These are phyloP conservation scores for Harpagifer antarcticus DNA, from an alignment of 2,797 vertebrate species.

Conservation along the genomic window DNA sequence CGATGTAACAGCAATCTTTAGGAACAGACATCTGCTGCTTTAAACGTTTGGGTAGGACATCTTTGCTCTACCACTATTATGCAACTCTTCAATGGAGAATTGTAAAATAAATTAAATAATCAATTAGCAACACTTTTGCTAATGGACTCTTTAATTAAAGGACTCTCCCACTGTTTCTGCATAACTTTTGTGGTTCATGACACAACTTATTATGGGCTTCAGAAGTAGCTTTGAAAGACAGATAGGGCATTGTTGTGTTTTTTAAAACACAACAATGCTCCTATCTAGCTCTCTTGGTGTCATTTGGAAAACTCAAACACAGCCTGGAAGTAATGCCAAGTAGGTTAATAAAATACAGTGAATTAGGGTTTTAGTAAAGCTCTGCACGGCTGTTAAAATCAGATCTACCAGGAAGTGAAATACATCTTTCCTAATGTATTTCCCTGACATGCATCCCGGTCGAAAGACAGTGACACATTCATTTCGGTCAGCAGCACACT, in stretches of 20 bases:
- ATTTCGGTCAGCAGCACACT: constrained; percentile 47
- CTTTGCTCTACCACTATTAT: constrained; percentile 37
- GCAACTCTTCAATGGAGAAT: constrained; percentile 29
- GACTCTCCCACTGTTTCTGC: neutral
- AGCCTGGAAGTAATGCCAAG: constrained; percentile 69
- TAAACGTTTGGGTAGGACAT: constrained; percentile 56
- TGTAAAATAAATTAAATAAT: constrained; percentile 13
- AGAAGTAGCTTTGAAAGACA: neutral
- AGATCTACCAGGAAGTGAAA: constrained; percentile 55
- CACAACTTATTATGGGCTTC: neutral
- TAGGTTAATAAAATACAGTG: constrained; percentile 78
- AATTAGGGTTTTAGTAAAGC: constrained; percentile 73
- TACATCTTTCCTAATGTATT: constrained; percentile 46
- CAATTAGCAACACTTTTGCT: neutral
- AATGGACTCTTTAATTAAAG: constrained; percentile 18
- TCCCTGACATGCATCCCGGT: constrained; percentile 39
- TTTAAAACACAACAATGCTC: constrained; percentile 28
- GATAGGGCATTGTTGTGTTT: neutral
- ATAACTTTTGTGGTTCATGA: neutral
- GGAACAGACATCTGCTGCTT: constrained; percentile 50
- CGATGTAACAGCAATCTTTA: constrained; percentile 49
- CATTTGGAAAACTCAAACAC: constrained; percentile 60
- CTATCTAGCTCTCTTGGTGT: constrained; percentile 38
- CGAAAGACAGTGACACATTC: constrained; percentile 49
- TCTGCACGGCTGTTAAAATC: constrained; percentile 49